Percentiles rank a stretch among this genome's conserved stretches.
phyloP scores from a whole-genome alignment of 1,140 invertebrate genomes.

The Chrysopa pallens region DNA sequence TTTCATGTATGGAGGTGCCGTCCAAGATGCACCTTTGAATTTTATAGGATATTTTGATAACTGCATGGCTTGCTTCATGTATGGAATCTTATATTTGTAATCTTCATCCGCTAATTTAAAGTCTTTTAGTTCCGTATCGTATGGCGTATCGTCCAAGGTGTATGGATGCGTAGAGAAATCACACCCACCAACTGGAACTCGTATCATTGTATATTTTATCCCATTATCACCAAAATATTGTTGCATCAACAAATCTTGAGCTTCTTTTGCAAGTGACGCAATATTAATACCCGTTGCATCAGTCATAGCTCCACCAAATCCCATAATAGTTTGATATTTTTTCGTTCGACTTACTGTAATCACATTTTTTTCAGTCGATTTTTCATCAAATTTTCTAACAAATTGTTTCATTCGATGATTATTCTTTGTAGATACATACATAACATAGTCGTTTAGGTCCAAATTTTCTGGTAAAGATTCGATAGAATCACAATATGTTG shows the following conservation, averaged over 20 bases:
- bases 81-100: slow-evolving; percentile 27
- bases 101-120: slow-evolving; percentile 25
- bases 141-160: slow-evolving; percentile 41
- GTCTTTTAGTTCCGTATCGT: slow-evolving; percentile 15
- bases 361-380: not conserved
- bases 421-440: slow-evolving; percentile 35
- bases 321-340: slow-evolving; percentile 40
- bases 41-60: slow-evolving; percentile 22
- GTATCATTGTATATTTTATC: slow-evolving; percentile 53
- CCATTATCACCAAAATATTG: slow-evolving; percentile 37
- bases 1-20: slow-evolving; percentile 88
- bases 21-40: slow-evolving; percentile 62
- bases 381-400: too few species aligned
- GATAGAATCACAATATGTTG: slow-evolving; percentile 63
- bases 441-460: slow-evolving; percentile 25
- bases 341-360: slow-evolving; percentile 16
- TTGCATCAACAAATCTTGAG: slow-evolving; percentile 37
- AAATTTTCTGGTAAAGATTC: slow-evolving; percentile 12
- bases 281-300: slow-evolving; percentile 66
- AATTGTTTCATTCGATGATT: slow-evolving; percentile 14
- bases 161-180: slow-evolving; percentile 59
- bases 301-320: slow-evolving; percentile 79
- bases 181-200: slow-evolving; percentile 65
- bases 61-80: slow-evolving; percentile 31
- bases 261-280: slow-evolving; percentile 27